Conservation (phyloP, 2,888 invertebrate genomes). For the Lasioglossum figueresi region DNA sequence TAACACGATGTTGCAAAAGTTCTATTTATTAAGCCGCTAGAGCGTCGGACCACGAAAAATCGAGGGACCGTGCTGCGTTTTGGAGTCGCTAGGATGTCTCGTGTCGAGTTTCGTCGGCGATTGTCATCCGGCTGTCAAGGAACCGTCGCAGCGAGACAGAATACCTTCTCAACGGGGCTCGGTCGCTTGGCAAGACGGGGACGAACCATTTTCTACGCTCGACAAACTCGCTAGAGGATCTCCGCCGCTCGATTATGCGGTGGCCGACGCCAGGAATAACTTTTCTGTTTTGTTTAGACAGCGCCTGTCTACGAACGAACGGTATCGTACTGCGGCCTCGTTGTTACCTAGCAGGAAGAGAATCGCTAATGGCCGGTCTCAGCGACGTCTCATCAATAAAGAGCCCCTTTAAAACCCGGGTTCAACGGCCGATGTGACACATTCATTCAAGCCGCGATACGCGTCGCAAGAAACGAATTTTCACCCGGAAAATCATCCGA, state of each 20-base stretch:
- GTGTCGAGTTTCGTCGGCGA: conserved; percentile 2
- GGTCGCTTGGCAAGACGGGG: conserved; percentile 31
- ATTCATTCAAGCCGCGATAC: conserved; percentile 12
- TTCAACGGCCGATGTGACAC: conserved; percentile 28
- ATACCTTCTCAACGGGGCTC: not conserved
- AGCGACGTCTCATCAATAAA: conserved; percentile 25
- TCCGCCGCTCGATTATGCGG: conserved; percentile 32
- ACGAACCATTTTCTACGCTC: conserved; percentile 27
- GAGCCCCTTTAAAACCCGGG: conserved; percentile 24
- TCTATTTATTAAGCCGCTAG: not conserved
- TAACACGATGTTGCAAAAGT: not conserved
- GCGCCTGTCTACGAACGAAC: conserved; percentile 18
- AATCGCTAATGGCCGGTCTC: conserved; percentile 32
- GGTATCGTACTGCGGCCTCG: conserved; percentile 35
- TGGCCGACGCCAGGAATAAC: conserved; percentile 46
- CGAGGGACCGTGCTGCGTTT: not conserved
- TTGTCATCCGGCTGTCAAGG: not conserved
- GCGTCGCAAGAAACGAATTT: not conserved
- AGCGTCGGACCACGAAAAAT: not conserved
- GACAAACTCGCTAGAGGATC: conserved; percentile 15
- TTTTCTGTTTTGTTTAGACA: conserved; percentile 49
- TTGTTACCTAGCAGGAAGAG: conserved; percentile 41
- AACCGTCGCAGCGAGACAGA: not conserved
- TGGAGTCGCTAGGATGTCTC: not conserved
- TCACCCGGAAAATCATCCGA: not conserved